A percentile compares a stretch with the other conserved stretches of the same genome.
Conservation (phyloP, 2,888 invertebrate genomes). For the Mellilla xanthometata region DNA sequence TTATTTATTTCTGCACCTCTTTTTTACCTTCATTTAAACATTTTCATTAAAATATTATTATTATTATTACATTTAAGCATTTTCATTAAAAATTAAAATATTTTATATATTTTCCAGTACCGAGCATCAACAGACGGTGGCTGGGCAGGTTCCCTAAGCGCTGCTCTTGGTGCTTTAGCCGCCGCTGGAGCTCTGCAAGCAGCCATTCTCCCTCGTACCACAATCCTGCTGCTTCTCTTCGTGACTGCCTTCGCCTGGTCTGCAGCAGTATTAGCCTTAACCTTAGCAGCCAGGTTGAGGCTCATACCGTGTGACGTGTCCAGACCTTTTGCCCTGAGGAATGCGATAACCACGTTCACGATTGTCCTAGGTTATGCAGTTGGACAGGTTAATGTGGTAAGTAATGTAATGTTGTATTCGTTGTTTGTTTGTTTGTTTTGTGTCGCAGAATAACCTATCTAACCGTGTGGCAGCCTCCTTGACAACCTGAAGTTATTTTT, state of each 20-base stretch:
- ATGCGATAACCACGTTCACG: slow-evolving; percentile 94
- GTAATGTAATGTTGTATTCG: too few relatives aligned
- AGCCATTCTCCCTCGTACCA: slow-evolving; percentile 91
- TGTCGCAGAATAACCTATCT: too few relatives aligned
- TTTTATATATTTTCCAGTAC: slow-evolving; percentile 81
- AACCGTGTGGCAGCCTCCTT: too few relatives aligned
- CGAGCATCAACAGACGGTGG: slow-evolving; percentile 93
- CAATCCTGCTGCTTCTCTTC: slow-evolving; percentile 91
- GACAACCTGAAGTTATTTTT: too few relatives aligned
- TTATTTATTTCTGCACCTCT: too few relatives aligned
- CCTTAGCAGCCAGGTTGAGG: slow-evolving; percentile 91
- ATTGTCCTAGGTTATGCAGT: slow-evolving; percentile 93
- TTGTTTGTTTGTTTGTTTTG: background rate
- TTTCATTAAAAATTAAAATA: background rate
- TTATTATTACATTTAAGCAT: too few relatives aligned
- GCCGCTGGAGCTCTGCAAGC: slow-evolving; percentile 90
- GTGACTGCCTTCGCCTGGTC: slow-evolving; percentile 96
- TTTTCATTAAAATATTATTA: too few relatives aligned
- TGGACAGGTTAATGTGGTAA: slow-evolving; percentile 96
- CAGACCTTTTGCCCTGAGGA: slow-evolving; percentile 90
- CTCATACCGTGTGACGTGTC: slow-evolving; percentile 94
- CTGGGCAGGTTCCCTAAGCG: slow-evolving; percentile 91
- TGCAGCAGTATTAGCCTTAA: slow-evolving; percentile 91
- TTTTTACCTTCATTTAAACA: too few relatives aligned
- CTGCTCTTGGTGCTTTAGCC: slow-evolving; percentile 88